phyloP scores from a whole-genome alignment of 2,888 invertebrate species.

The Sarcophaga carnaria region DNA sequence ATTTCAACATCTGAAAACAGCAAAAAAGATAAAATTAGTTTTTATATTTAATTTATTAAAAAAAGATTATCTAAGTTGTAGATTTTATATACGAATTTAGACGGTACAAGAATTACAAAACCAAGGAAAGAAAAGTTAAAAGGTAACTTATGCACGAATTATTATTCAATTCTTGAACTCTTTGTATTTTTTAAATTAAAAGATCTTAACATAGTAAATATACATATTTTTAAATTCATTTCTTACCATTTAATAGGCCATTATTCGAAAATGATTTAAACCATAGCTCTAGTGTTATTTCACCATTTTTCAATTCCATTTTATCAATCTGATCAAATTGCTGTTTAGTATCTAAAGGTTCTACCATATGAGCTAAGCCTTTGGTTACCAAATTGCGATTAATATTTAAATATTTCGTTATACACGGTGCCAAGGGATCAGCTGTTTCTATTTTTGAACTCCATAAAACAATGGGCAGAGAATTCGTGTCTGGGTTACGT shows the following conservation, averaged over 20 bases:
- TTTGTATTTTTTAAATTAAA: neutral
- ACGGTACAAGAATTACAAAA: no score
- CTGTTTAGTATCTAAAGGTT: constrained; percentile 75
- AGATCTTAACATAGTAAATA: neutral
- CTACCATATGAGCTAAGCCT: constrained; percentile 83
- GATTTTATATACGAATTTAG: no score
- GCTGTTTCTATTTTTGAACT: constrained; percentile 84
- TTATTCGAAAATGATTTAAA: constrained; percentile 67
- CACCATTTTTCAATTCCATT: constrained; percentile 70
- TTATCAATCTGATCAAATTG: constrained; percentile 72
- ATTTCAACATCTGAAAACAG: constrained; percentile 47
- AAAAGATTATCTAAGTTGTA: no score
- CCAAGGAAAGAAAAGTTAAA: neutral
- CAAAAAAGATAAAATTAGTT: neutral
- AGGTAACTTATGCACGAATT: no score
- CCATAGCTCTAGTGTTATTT: constrained; percentile 73
- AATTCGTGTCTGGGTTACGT: constrained; percentile 75
- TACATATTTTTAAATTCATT: neutral
- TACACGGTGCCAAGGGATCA: constrained; percentile 86
- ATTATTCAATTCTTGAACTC: neutral
- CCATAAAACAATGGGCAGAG: constrained; percentile 86
- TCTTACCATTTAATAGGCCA: constrained; percentile 64
- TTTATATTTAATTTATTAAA: neutral
- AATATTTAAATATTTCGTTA: constrained; percentile 85
- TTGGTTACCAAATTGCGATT: constrained; percentile 86